Base-by-base conservation (phyloP, 2,888 invertebrate genomes). In the Hemaris fuciformis region DNA sequence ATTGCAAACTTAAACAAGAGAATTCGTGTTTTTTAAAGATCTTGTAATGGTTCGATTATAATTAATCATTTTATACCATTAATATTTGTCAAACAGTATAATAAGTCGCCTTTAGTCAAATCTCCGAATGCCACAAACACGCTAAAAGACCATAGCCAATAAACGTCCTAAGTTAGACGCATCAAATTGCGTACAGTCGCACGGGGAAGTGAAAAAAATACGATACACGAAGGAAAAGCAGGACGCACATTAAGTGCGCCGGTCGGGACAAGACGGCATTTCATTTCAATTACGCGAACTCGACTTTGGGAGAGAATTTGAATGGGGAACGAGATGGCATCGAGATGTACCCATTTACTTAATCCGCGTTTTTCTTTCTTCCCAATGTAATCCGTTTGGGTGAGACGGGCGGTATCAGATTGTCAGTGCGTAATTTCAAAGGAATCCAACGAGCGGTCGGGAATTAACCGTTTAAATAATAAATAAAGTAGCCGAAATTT, bases 201-300 rank as follows among this genome's bases (percentile, higher is more conserved):
- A 15, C 15, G 15, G 25, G n/a, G 13, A 45, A 42, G 23, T 8
- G 27, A 27, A 31, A 20, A 23, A 43, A 48, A 60, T 31, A 34
- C 10, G 41, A 6, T 3, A 45, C 22, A 59, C 45, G 34, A 45
- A 46, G 27, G 66, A 67, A 66, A 58, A 59, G 64, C 57, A 64
- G 53, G 64, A 63, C 61, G 72, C 69, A 74, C 77, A 77, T 78
- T 79, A 74, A 73, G 72, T 72, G 20, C 18, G 63, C 62, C 62
- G 65, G 64, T 58, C 66, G 59, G 74, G 78, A 78, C 82, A 57
- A 81, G 73, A 73, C 64, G 75, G 79, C 81, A 83, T 86, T 84
- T 82, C 74, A 78, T 87, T 88, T 88, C 88, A 88, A 87, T 88
- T 86, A 87, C 79, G 74, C 66, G 68, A 71, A 69, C 67, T 70